Percentiles rank a stretch among this genome's conserved stretches.
These are phyloP conservation scores for Diprion similis DNA, from an alignment of 1,140 invertebrate genomes.

Conservation along the genomic window DNA sequence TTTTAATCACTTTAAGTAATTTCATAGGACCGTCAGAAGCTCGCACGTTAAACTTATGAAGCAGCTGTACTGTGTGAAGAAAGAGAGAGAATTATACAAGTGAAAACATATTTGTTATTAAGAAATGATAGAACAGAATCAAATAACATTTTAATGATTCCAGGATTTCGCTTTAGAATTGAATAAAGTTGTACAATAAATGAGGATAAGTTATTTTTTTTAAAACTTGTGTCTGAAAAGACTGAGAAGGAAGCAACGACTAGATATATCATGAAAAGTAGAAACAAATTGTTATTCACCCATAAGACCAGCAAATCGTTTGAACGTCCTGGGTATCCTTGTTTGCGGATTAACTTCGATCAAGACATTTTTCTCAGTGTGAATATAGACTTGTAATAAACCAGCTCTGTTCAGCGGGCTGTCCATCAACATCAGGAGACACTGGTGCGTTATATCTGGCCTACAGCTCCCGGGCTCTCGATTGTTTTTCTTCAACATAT, in stretches of 20 bases:
- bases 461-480: conserved; percentile 83
- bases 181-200: conserved; percentile 27
- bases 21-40: conserved; percentile 90
- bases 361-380: conserved; percentile 95
- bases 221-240: conserved; percentile 2
- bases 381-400: conserved; percentile 90
- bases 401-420: conserved; percentile 94
- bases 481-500: conserved; percentile 85
- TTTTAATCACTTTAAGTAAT: conserved; percentile 96
- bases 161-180: too few relatives aligned
- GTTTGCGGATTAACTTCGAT: conserved; percentile 99
- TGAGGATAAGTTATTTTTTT: conserved; percentile 17
- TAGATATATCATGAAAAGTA: background rate
- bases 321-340: conserved; percentile 97
- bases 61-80: conserved; percentile 82
- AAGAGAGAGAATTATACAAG: conserved; percentile 40
- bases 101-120: background rate
- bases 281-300: conserved; percentile 69
- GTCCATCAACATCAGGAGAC: conserved; percentile 94
- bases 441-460: conserved; percentile 96
- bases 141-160: too few relatives aligned
- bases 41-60: conserved; percentile 93
- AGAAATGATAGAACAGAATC: too few relatives aligned
- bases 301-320: conserved; percentile 97
- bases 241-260: conserved; percentile 14